Base-by-base conservation (phyloP, 2,888 invertebrate species). In the Pseudococcus viburni region DNA sequence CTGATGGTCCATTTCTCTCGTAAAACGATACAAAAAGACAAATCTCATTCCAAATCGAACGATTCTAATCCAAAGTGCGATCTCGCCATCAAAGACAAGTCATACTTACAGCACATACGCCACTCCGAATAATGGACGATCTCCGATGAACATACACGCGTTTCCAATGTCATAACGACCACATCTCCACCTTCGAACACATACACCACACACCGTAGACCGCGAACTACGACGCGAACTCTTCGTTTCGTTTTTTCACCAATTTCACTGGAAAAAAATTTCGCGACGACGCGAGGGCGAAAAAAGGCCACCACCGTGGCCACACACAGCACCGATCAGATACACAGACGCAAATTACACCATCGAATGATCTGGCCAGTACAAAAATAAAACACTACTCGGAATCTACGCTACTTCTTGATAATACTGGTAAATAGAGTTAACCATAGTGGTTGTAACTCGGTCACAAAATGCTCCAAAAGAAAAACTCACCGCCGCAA, bases 401-500 rank as follows among this genome's bases (percentile, higher is more conserved):
- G 84, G 17, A 11, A 1, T 51, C 17, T 51, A 85, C 84, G 8
- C 33, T 73, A 59, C 55, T 59, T 51, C 85, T 85, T 55, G 85
- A 85, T 85, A 85, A 85, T 85, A 59, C 59, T 48, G 39, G 51
- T 51, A 51, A 85, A 85, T 55, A 85, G 59, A 59, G 55, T 86
- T 68, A 33, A 64, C 86, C 86, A 39, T 59, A 42, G 64, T 42
- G 86, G 64, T 86, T 86, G 55, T 42, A 86, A 86, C 86, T 86
- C 86, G 86, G 59, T 86, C 86, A 86, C 86, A 86, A 86, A 86
- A 86, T 39, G 59, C 86, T 55, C 64, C 64, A 86, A 64, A 55
- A 86, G 86, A 86, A 33, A 59, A 64, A 39, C 59, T 84, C 55
- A 64, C 80, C 80, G 42, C 80, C 80, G 80, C 39, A 39, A 86